Evolutionary conservation across 2,113 vertebrate genomes (phyloP), one percentile per base, ranked within the genome.

Genomic region (Eubucco bourcierii): DNA sequence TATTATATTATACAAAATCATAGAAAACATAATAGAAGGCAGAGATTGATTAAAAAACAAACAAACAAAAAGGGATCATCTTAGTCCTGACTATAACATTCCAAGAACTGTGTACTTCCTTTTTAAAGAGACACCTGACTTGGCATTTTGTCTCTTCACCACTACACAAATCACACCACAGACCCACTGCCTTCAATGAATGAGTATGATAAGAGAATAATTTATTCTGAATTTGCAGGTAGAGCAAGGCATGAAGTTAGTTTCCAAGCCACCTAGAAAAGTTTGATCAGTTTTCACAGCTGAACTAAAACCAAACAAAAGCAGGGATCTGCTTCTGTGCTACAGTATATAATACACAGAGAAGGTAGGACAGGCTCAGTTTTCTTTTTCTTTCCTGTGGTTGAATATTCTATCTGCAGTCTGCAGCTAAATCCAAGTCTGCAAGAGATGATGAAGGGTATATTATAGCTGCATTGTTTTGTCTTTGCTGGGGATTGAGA

Each of bases 391-490:
- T 56, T 74, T 44, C 7, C 55, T 80, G 1, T 47, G 18, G 64
- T 28, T 77, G 84, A 87, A 93, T 77, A 67, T 31, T 87, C 79
- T 59, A 70, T 50, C 18, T 81, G 33, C 74, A 73, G 50, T 93
- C 82, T 71, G 90, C 90, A 94, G 81, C 76, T 88, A 76, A 92
- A 93, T 80, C 79, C 88, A 93, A 52, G 78, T 24, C 77, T 90
- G 63, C 55, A 50, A 90, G 39, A 47, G 53, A 67, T 86, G 88
- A 81, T 2, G 0, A 90, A 83, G 74, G 39, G 71, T 80, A 41
- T 71, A 91, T 91, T 93, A 87, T 16, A 87, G 80, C 87, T 90
- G 55, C 88, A 70, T 85, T 91, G 82, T 93, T 95, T 93, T 88
- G 88, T 92, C 93, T 96, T 93, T 72, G 56, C 81, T 1, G 5